phyloP scores from a whole-genome alignment of 2,888 invertebrate genomes.

The Dynastes tityus region DNA sequence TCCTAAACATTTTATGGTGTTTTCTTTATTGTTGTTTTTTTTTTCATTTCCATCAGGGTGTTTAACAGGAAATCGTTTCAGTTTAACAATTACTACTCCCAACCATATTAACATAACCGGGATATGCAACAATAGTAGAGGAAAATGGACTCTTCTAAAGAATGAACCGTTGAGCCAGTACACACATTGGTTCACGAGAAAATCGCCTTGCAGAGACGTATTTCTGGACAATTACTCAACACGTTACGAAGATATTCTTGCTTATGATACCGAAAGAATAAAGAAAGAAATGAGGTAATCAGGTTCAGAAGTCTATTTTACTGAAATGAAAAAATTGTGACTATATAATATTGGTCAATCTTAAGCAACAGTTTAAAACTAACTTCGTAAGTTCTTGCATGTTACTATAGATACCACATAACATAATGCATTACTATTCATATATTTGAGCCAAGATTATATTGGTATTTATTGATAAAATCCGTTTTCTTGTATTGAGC shows the following conservation, averaged over 20 bases:
- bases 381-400: too few relatives aligned
- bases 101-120: background rate
- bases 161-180: background rate
- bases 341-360: too few relatives aligned
- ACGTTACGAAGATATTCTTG: slow-evolving; percentile 42
- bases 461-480: too few relatives aligned
- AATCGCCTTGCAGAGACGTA: slow-evolving; percentile 7
- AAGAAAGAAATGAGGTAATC: slow-evolving; percentile 40
- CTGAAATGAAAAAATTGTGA: too few relatives aligned
- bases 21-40: too few relatives aligned
- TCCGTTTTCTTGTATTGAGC: too few relatives aligned
- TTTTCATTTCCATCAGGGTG: background rate
- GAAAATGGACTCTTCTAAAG: slow-evolving; percentile 1
- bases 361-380: too few relatives aligned
- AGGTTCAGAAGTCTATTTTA: background rate
- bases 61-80: background rate
- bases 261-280: slow-evolving; percentile 38
- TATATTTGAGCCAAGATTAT: too few relatives aligned
- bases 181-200: background rate
- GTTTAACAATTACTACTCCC: slow-evolving; percentile 1
- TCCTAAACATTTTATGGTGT: too few relatives aligned
- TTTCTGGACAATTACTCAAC: slow-evolving; percentile 39
- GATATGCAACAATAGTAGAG: background rate
- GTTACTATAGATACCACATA: too few relatives aligned
- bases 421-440: too few relatives aligned